phyloP scores from a whole-genome alignment of 2,113 vertebrate species.

The Naja naja region DNA sequence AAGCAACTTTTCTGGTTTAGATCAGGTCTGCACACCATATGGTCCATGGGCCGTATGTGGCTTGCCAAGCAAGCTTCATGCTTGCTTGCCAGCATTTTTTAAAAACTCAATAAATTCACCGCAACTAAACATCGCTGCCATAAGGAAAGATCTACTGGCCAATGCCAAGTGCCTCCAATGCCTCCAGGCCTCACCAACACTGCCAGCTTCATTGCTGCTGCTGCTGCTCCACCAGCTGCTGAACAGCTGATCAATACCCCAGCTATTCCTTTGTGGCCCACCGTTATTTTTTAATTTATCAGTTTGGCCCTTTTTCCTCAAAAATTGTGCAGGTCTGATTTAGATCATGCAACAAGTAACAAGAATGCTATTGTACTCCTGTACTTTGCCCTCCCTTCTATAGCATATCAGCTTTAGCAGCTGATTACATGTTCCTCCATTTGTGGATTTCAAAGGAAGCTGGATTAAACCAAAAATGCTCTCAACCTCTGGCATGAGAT shows the following conservation, averaged over 20 bases:
- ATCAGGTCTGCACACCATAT: neutral
- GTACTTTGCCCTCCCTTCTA: conserved; percentile 19
- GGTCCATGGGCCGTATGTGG: neutral
- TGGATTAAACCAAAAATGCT: conserved; percentile 15
- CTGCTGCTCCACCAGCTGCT: neutral
- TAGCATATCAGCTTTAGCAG: neutral
- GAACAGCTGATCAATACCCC: neutral
- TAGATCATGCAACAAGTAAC: neutral
- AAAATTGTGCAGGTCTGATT: neutral
- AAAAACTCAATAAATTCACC: neutral
- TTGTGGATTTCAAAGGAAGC: conserved; percentile 8
- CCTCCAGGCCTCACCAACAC: neutral
- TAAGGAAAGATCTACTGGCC: neutral
- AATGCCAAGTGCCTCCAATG: neutral
- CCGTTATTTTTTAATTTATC: neutral
- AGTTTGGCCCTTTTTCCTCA: neutral
- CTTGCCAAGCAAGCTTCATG: neutral
- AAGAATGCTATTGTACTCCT: neutral
- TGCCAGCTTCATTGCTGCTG: neutral
- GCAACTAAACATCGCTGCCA: neutral
- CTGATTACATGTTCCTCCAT: neutral
- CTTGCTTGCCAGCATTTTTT: neutral
- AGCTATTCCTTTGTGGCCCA: neutral
- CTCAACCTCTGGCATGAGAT: conserved; percentile 7
- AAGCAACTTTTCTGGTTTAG: conserved; percentile 30